phyloP scores from a whole-genome alignment of 2,888 invertebrate species.

The Nowickia ferox region DNA sequence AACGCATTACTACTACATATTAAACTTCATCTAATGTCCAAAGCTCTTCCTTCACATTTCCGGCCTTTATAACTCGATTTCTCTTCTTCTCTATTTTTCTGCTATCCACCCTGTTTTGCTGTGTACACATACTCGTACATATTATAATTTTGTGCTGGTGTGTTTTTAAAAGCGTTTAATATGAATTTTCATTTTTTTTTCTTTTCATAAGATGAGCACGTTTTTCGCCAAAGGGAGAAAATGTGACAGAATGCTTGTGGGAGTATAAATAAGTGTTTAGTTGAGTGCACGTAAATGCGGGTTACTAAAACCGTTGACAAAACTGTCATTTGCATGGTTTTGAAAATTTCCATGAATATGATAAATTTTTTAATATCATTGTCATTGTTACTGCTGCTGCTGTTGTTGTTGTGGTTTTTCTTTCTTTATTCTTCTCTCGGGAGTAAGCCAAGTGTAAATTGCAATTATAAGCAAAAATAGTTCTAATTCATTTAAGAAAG shows the following conservation, averaged over 20 bases:
- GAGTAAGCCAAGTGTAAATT: slow-evolving; percentile 9
- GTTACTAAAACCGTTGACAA: background rate
- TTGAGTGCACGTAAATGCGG: background rate
- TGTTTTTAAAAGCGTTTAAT: background rate
- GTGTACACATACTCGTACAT: background rate
- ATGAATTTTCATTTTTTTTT: too few relatives aligned
- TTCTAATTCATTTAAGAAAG: slow-evolving; percentile 18
- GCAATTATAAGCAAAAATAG: slow-evolving; percentile 20
- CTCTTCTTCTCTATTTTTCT: background rate
- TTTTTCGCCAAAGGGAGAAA: slow-evolving; percentile 18
- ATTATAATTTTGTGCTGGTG: background rate
- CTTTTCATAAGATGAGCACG: slow-evolving; percentile 21
- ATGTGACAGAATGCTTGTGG: slow-evolving; percentile 18
- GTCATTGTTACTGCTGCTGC: background rate
- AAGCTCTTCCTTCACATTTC: background rate
- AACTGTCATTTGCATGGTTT: slow-evolving; percentile 29
- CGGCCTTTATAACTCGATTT: background rate
- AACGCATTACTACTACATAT: background rate
- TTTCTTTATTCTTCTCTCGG: background rate
- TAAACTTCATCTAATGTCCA: slow-evolving; percentile 6
- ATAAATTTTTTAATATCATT: background rate
- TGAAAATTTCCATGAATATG: slow-evolving; percentile 17
- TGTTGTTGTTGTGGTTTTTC: background rate
- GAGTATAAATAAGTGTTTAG: background rate
- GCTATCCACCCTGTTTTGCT: background rate